These are phyloP conservation scores for Dendrophyllia cribrosa DNA, from an alignment of 64 coral and sea anemone genomes.

Conservation along the genomic window DNA sequence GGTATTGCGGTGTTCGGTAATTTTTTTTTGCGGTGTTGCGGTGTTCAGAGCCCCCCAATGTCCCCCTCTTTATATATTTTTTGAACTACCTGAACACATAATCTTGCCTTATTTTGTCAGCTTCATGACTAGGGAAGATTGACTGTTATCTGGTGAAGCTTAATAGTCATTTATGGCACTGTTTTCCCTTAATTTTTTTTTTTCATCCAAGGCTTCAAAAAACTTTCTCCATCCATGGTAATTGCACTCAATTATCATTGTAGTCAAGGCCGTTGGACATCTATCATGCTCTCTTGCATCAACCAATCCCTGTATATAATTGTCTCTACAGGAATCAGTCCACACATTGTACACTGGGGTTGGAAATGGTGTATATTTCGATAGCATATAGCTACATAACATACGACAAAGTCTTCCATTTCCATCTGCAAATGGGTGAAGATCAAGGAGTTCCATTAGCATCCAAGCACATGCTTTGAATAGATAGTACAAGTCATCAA, in stretches of 20 bases:
- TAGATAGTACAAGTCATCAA: conserved; percentile 27
- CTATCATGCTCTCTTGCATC: conserved; percentile 44
- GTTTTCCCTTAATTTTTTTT: background rate
- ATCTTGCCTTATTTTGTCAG: no score
- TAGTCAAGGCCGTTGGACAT: conserved; percentile 50
- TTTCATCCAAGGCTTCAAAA: conserved; percentile 7
- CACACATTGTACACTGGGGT: conserved; percentile 82
- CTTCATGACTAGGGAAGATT: no score
- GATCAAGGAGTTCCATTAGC: conserved; percentile 84
- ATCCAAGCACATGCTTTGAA: conserved; percentile 73
- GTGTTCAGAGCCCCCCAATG: no score
- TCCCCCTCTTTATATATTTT: no score
- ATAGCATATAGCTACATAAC: conserved; percentile 77
- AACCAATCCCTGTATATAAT: conserved; percentile 66
- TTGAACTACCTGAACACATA: no score
- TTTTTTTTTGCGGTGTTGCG: no score
- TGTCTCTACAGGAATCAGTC: conserved; percentile 70
- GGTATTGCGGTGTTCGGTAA: no score
- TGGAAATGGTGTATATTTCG: conserved; percentile 65
- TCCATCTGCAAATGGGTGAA: conserved; percentile 91
- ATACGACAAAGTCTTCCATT: conserved; percentile 88
- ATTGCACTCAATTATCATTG: conserved; percentile 90
- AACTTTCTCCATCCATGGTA: conserved; percentile 72
- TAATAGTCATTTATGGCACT: no score
- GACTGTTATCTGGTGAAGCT: no score